Percentiles rank a stretch among this genome's conserved stretches.
These are phyloP conservation scores for Pachycephus smyrnensis DNA, from an alignment of 2,888 invertebrate species.

Conservation along the genomic window DNA sequence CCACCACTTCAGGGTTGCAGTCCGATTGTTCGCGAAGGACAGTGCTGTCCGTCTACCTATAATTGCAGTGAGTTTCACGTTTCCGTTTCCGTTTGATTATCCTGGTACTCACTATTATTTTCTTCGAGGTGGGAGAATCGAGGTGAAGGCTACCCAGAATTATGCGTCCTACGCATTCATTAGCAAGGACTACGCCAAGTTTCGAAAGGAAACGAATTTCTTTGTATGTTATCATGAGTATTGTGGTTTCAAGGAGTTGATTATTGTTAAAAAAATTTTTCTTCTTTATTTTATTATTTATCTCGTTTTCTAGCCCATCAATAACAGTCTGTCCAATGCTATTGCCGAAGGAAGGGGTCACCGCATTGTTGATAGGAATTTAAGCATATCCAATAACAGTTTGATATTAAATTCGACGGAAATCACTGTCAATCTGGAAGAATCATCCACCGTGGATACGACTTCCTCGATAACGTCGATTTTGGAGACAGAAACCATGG, in stretches of 20 bases:
- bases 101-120: conserved; percentile 1
- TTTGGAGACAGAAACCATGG: conserved; percentile 55
- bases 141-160: conserved; percentile 69
- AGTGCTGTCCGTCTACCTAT: conserved; percentile 88
- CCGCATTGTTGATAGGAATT: conserved; percentile 45
- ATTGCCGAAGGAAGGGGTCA: conserved; percentile 60
- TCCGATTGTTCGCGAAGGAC: conserved; percentile 80
- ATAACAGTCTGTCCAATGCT: conserved; percentile 31
- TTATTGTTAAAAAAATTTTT: background rate
- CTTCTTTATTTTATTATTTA: background rate
- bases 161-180: conserved; percentile 69
- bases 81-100: conserved; percentile 16
- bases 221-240: conserved; percentile 44
- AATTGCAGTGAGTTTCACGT: conserved; percentile 75
- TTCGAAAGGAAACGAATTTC: conserved; percentile 67
- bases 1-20: conserved; percentile 81
- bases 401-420: background rate
- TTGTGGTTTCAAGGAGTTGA: conserved; percentile 15
- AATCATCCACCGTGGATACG: conserved; percentile 17
- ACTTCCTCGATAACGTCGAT: conserved; percentile 32
- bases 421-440: conserved; percentile 26
- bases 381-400: conserved; percentile 32
- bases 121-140: conserved; percentile 69
- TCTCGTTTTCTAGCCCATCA: conserved; percentile 9
- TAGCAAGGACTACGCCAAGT: conserved; percentile 70